A percentile compares a stretch with the other conserved stretches of the same genome.
phyloP scores from a whole-genome alignment of 2,113 vertebrate species.

The human (Homo sapiens) region GRCh38 chr4:133058001-133058500 shows the following conservation, averaged over 20 bases:
- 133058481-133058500: neutral
- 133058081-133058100: too few species aligned
- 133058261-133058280: neutral
- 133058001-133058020: neutral
- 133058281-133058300: neutral
- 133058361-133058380: neutral
- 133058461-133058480: neutral
- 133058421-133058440: neutral
- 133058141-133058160: neutral
- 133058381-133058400: neutral
- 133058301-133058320: neutral
- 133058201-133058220: neutral
- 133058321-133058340: neutral
- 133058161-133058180: neutral
- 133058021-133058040: neutral
- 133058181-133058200: neutral
- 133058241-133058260: neutral
- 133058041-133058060: neutral
- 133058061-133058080: neutral
- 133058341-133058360: neutral
- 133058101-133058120: too few species aligned
- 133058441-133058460: neutral
- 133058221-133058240: neutral
- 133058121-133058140: neutral
- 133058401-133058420: neutral